Conservation (phyloP, 1,140 invertebrate species). For the Drosophila ambigua region DNA sequence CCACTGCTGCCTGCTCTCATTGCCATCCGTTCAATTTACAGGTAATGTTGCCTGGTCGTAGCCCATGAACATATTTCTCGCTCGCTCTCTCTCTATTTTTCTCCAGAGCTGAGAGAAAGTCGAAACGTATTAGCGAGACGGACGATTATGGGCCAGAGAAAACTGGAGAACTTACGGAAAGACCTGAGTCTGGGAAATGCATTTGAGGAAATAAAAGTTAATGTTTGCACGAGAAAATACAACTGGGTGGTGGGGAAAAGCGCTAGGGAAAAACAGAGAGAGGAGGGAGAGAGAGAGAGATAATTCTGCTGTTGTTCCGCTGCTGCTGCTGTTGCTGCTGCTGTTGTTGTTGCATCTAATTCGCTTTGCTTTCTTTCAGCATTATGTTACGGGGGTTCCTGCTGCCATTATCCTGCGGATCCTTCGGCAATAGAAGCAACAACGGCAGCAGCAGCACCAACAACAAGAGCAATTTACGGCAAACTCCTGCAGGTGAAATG, state of each 20-base stretch:
- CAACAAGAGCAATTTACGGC: constrained; percentile 70
- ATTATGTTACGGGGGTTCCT: constrained; percentile 50
- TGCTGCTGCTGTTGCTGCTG: constrained; percentile 23
- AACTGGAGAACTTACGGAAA: constrained; percentile 26
- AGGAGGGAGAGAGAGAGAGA: constrained; percentile 69
- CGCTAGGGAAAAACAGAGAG: constrained; percentile 37
- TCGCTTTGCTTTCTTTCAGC: constrained; percentile 66
- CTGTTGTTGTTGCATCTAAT: constrained; percentile 63
- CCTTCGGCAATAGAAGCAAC: constrained; percentile 23
- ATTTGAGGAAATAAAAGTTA: constrained; percentile 75
- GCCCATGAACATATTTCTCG: constrained; percentile 6
- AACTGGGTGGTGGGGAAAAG: constrained; percentile 22
- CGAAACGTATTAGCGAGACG: constrained; percentile 46
- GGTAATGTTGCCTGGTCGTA: constrained; percentile 1
- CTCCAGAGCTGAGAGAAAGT: constrained; percentile 5
- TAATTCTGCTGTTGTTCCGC: constrained; percentile 54
- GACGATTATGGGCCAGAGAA: constrained; percentile 39
- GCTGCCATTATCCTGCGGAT: constrained; percentile 19
- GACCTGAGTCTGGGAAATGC: constrained; percentile 44
- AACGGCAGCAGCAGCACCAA: constrained; percentile 25
- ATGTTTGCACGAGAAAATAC: constrained; percentile 67
- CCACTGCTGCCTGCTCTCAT: too few relatives aligned
- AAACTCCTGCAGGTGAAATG: constrained; percentile 71
- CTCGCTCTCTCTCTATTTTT: too few relatives aligned
- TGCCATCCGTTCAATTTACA: constrained; percentile 7